Percentiles rank a stretch among this genome's conserved stretches.
These are phyloP conservation scores for Stegodyphus mimosarum DNA, from an alignment of 1,140 invertebrate genomes.

Conservation along the genomic window DNA sequence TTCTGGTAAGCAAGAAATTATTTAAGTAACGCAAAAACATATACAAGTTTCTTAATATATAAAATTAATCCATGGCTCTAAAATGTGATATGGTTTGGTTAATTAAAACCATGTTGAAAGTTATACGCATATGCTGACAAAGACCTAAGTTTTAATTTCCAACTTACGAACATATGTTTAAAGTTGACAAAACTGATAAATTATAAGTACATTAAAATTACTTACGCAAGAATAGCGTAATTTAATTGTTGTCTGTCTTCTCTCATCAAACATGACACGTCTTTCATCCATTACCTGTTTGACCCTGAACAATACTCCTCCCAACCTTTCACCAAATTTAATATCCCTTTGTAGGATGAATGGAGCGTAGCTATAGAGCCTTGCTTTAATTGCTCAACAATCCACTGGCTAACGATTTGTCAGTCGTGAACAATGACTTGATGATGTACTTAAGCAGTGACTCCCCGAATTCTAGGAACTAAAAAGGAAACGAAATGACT, in stretches of 20 bases:
- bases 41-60: too few relatives aligned
- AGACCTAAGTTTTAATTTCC: too few relatives aligned
- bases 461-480: not conserved
- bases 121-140: too few relatives aligned
- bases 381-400: slow-evolving; percentile 4
- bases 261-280: not conserved
- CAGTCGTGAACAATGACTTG: slow-evolving; percentile 1
- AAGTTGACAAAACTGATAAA: too few relatives aligned
- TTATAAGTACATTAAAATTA: too few relatives aligned
- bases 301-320: not conserved
- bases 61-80: too few relatives aligned
- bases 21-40: too few relatives aligned
- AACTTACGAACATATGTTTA: too few relatives aligned
- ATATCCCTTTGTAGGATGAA: slow-evolving; percentile 1
- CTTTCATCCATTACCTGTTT: slow-evolving; percentile 14
- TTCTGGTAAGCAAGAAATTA: too few relatives aligned
- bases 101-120: too few relatives aligned
- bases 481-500: slow-evolving; percentile 11
- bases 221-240: too few relatives aligned
- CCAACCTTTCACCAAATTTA: slow-evolving; percentile 14
- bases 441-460: not conserved
- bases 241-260: not conserved
- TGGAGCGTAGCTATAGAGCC: not conserved
- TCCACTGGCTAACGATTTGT: slow-evolving; percentile 15
- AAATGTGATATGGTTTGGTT: too few relatives aligned